These are phyloP conservation scores for Sebastes glaucus DNA, from an alignment of 2,797 vertebrate genomes.

Conservation along the genomic window DNA sequence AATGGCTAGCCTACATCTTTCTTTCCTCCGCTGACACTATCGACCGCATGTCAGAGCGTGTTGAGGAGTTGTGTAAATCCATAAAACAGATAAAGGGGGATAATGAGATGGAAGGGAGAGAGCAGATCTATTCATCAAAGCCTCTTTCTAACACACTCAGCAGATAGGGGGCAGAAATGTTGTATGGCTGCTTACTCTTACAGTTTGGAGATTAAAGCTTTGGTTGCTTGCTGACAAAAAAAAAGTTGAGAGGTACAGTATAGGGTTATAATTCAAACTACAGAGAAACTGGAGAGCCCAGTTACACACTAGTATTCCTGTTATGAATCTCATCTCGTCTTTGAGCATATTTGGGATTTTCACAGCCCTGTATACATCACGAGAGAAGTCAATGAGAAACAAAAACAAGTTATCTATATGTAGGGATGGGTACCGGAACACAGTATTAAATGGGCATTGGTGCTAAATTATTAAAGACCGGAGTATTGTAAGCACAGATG, in stretches of 20 bases:
- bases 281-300: slow-evolving; percentile 7
- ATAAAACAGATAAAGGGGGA: slow-evolving; percentile 80
- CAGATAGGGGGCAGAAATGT: slow-evolving; percentile 60
- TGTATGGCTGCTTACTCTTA: slow-evolving; percentile 64
- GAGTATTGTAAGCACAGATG: too few relatives aligned
- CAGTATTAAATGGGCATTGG: too few relatives aligned
- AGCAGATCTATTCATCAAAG: slow-evolving; percentile 81
- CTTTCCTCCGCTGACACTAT: slow-evolving; percentile 45
- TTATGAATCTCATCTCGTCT: neutral
- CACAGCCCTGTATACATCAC: neutral
- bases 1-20: slow-evolving; percentile 39
- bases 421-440: too few relatives aligned
- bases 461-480: too few relatives aligned
- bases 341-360: neutral
- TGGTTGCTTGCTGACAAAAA: slow-evolving; percentile 57
- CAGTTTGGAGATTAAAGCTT: slow-evolving; percentile 73
- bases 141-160: slow-evolving; percentile 80
- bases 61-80: slow-evolving; percentile 77
- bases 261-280: slow-evolving; percentile 25
- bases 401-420: neutral
- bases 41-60: slow-evolving; percentile 60
- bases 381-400: neutral
- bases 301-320: neutral
- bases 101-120: slow-evolving; percentile 79
- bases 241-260: slow-evolving; percentile 25